Evolutionary conservation across 2,888 invertebrate genomes (phyloP), one percentile per base, ranked within the genome.

Genomic region (Globia sparganii): DNA sequence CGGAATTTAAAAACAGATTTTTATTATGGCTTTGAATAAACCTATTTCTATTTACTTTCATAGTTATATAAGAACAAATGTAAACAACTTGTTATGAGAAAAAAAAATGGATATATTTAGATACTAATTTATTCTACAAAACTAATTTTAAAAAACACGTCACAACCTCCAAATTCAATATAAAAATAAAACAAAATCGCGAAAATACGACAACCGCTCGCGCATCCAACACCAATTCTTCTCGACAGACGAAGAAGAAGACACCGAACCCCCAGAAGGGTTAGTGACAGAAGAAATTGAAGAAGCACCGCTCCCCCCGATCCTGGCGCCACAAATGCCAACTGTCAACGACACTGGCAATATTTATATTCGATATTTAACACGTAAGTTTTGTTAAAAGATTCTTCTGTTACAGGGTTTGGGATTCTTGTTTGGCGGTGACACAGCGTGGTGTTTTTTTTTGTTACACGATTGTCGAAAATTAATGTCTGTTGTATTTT

Each of bases 181-280:
- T 31, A 34, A 53, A 59, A 71, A 66, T 25, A 56, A 72, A 46
- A 65, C 8, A 49, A 69, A 61, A 69, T 6, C 83, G 69, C 80
- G 64, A 92, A 95, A 96, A 95, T 95, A 96, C 96, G 96, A 95
- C 96, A 96, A 95, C 95, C 95, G 92, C 93, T 90, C 91, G 91
- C 91, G 89, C 83, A 87, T 53, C 88, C 85, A 91, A 91, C 90
- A 86, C 66, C 75, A 87, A 93, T 86, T 90, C 83, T 94, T 93
- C 89, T 91, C 88, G 86, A 87, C 95, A 96, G 96, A 95, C 94
- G 95, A 95, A 92, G 95, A 93, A 89, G 95, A 95, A 93, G 95
- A 93, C 87, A 94, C 94, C 86, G 95, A 94, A 89, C 92, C 86
- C 53, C 88, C 87, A 78, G 88, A 86, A 72, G 80, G 40, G n/a